Percentiles rank a stretch among this genome's conserved stretches.
Conservation (phyloP, 2,888 invertebrate genomes). For the Bellardia bayeri region DNA sequence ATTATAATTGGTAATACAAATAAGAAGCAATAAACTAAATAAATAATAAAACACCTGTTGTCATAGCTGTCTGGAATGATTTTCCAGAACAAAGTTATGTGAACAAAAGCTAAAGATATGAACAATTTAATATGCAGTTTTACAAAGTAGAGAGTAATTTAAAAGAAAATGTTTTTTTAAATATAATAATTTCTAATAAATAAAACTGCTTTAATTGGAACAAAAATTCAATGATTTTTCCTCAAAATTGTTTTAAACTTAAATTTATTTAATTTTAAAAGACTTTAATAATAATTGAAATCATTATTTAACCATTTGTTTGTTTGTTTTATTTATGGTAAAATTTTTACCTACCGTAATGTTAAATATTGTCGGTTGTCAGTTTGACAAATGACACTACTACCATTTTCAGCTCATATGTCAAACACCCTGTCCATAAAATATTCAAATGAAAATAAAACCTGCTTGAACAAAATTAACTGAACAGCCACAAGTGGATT, state of each 20-base stretch:
- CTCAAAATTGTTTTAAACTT: no score
- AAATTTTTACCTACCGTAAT: slow-evolving; percentile 1
- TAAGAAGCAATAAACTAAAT: neutral
- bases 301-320: neutral
- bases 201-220: no score
- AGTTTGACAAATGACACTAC: neutral
- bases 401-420: neutral
- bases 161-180: neutral
- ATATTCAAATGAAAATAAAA: neutral
- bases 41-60: neutral
- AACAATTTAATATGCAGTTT: neutral
- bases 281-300: neutral
- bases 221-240: no score
- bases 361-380: slow-evolving; percentile 2
- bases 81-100: neutral
- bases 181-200: no score
- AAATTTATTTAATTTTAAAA: no score
- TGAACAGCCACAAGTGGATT: neutral
- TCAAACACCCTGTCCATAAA: slow-evolving; percentile 3
- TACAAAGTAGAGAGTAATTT: neutral
- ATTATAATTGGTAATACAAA: neutral
- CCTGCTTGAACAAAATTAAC: neutral
- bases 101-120: neutral
- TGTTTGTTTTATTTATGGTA: neutral
- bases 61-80: neutral